Evolutionary conservation across 1,140 invertebrate genomes (phyloP), one percentile per base, ranked within the genome.

Genomic region (Brachionus rotundiformis): DNA sequence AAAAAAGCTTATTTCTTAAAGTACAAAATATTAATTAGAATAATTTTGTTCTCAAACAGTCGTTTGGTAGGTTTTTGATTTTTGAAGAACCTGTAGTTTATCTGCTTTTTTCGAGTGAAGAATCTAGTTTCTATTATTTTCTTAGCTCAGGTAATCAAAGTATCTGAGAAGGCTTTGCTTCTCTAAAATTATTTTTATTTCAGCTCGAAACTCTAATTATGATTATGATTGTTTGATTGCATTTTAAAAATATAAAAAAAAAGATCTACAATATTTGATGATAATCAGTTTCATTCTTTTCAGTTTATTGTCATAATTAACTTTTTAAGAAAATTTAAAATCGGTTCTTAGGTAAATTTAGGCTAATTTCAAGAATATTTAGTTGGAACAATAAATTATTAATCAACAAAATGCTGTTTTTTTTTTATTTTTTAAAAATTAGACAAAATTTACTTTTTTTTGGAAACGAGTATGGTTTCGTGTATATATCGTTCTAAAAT

Each of bases 241-340:
- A 36, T 68, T 36, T 68, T n/a, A 31, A 68, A 68, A 16, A 68
- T 27, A 68, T 29, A 29, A 33, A 63, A 63, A 63, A 63, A 63
- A 63, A 68, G 63, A 68, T 68, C 44, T 36, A 73, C 68, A 73
- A 73, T 73, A 73, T 73, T 73, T 44, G 39, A 73, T 73, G 68
- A 73, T 73, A 73, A 73, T 73, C 68, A 73, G 36, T 73, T 25
- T 71, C 31, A 6, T 71, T 71, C 33, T 71, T 39, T 36, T 71
- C 29, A 36, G 29, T 71, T 73, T 73, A 44, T 73, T 7, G 68
- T 19, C 25, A 73, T 73, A 73, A 73, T 73, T 73, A 73, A 73
- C 68, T 73, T 73, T 73, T 68, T 68, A 36, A 39, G n/a, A 31
- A 33, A 33, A n/a, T 33, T 8, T 19, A 33, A 31, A 36, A 36